Percentiles rank a stretch among this genome's conserved stretches.
phyloP scores from a whole-genome alignment of 2,113 vertebrate species.

The Cervus canadensis region DNA sequence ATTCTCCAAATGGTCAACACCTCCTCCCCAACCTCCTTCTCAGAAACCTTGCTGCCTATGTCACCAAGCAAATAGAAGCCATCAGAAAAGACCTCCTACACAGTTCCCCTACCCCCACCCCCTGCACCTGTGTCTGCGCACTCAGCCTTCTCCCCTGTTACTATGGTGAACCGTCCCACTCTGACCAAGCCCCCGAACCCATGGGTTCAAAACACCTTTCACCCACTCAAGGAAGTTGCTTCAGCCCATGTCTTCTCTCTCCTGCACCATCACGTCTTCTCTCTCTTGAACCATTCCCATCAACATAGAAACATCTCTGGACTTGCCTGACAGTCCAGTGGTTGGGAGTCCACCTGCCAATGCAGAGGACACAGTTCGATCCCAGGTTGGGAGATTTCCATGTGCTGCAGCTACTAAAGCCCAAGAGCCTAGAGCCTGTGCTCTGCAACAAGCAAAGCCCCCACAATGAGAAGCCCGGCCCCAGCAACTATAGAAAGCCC shows the following conservation, averaged over 20 bases:
- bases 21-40: not conserved
- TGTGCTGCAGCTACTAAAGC: not conserved
- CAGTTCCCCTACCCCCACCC: accelerated
- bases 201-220: not conserved
- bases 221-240: too few species aligned
- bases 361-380: accelerated
- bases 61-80: not conserved
- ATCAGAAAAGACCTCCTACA: not conserved
- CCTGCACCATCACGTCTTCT: not conserved
- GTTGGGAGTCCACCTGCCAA: not conserved
- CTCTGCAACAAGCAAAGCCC: not conserved
- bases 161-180: accelerated
- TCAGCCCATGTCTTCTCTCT: not conserved
- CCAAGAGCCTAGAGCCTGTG: not conserved
- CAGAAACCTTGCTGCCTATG: not conserved
- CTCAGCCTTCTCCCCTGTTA: not conserved
- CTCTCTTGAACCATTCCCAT: not conserved
- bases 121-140: accelerated
- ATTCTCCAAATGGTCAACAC: not conserved
- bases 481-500: not conserved
- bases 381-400: accelerated
- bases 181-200: not conserved
- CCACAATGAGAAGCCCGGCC: accelerated
- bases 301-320: not conserved
- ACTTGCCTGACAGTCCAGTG: not conserved